phyloP scores from a whole-genome alignment of 2,113 vertebrate genomes.

The Lathamus discolor region DNA sequence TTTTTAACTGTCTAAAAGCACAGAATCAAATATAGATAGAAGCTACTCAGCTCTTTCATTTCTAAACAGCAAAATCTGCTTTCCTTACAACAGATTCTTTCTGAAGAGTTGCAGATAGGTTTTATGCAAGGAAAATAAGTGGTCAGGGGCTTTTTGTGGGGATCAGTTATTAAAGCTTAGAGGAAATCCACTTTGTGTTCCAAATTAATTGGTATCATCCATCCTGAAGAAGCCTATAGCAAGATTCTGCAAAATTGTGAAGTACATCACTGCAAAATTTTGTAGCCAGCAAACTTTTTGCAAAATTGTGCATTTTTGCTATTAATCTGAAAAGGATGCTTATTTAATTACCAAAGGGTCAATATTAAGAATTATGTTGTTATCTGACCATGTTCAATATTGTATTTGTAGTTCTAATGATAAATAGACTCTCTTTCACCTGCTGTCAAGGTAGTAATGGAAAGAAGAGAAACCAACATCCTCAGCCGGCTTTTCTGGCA shows the following conservation, averaged over 20 bases:
- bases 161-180: neutral
- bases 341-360: neutral
- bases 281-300: neutral
- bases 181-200: neutral
- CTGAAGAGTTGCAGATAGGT: neutral
- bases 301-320: neutral
- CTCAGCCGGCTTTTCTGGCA: neutral
- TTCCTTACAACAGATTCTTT: neutral
- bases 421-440: neutral
- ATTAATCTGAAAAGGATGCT: neutral
- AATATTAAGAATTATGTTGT: neutral
- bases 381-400: neutral
- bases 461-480: neutral
- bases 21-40: slow-evolving; percentile 20
- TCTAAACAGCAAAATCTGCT: neutral
- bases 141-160: neutral
- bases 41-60: neutral
- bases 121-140: neutral
- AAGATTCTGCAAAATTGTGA: neutral
- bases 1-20: slow-evolving; percentile 1
- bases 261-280: neutral
- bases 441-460: neutral
- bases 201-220: neutral
- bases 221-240: neutral
- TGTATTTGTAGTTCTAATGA: neutral